A percentile compares a stretch with the other conserved stretches of the same genome.
These are phyloP conservation scores for Charadrius vociferus DNA, from an alignment of 2,113 vertebrate species.

Conservation along the genomic window DNA sequence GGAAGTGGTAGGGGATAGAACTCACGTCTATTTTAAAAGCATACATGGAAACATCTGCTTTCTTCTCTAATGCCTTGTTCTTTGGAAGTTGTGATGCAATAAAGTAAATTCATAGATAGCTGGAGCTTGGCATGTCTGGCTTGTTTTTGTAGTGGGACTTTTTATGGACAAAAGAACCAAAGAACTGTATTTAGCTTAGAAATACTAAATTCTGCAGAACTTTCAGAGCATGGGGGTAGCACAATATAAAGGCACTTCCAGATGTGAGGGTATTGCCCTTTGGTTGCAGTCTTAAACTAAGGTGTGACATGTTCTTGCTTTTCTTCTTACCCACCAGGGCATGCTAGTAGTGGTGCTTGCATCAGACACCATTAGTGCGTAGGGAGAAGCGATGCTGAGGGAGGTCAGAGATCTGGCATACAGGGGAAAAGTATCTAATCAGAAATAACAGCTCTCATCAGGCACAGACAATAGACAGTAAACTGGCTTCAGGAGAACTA, in stretches of 20 bases:
- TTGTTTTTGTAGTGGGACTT: background rate
- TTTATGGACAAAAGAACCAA: background rate
- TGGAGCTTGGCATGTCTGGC: background rate
- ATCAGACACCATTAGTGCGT: background rate
- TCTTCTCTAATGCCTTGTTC: background rate
- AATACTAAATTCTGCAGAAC: background rate
- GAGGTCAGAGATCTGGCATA: background rate
- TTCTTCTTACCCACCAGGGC: background rate
- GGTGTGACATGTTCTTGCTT: background rate
- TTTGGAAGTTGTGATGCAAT: background rate
- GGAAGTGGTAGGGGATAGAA: background rate
- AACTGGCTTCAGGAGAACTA: slow-evolving; percentile 1
- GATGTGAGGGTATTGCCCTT: background rate
- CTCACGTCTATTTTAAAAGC: background rate
- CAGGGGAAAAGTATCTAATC: background rate
- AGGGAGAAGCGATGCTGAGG: background rate
- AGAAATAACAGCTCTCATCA: slow-evolving; percentile 9
- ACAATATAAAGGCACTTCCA: background rate
- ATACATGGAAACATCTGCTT: background rate
- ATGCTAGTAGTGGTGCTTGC: background rate
- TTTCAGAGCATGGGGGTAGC: background rate
- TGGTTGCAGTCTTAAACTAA: background rate
- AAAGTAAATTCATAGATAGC: background rate
- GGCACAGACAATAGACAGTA: slow-evolving; percentile 14
- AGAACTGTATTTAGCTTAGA: background rate